Base-by-base conservation (phyloP, 1,140 invertebrate species). In the Pararge aegeria region DNA sequence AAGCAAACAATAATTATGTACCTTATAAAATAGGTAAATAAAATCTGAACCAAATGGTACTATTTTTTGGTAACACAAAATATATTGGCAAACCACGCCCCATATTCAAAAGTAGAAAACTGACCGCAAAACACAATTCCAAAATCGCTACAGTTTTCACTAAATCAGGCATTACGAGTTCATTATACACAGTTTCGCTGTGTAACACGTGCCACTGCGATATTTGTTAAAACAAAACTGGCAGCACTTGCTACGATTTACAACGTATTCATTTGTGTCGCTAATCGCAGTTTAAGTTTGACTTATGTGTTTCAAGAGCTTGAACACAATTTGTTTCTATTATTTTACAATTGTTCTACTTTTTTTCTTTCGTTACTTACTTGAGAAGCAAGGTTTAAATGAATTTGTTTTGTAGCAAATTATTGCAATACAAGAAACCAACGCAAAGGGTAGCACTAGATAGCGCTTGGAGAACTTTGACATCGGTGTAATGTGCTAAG, bases 221-320 rank as follows among this genome's bases (percentile, higher is more conserved):
- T 40, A 40, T 40, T 40, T 15, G 13, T 40, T 40, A 16, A 40
- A 52, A 52, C 50, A 21, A 52, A 52, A 38, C 38, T 29, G 15
- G 49, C 27, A 38, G 30, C 34, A 13, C 13, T 38, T 20, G 30
- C 18, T 38, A 34, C 16, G 12, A 38, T 52, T 52, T 15, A 38
- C 18, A 24, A 12, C 30, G 16, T 52, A n/a, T 38, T 37, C 38
- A 24, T 20, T 20, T 20, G 15, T 16, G 27, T 38, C 12, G 18
- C 30, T 52, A 52, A 52, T 52, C 12, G 50, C 50, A n/a, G 18
- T 52, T 52, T 52, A 37, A 21, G 37, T 24, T 21, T 52, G 50
- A 52, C 18, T 29, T 38, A 52, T 52, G 34, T 18, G 13, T 1
- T 34, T 3, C 13, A 9, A 9, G 37, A 40, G 37, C 37, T 40